Percentiles rank a stretch among this genome's conserved stretches.
These are phyloP conservation scores for Eledone cirrhosa DNA, from an alignment of 2,888 invertebrate genomes.

Conservation along the genomic window DNA sequence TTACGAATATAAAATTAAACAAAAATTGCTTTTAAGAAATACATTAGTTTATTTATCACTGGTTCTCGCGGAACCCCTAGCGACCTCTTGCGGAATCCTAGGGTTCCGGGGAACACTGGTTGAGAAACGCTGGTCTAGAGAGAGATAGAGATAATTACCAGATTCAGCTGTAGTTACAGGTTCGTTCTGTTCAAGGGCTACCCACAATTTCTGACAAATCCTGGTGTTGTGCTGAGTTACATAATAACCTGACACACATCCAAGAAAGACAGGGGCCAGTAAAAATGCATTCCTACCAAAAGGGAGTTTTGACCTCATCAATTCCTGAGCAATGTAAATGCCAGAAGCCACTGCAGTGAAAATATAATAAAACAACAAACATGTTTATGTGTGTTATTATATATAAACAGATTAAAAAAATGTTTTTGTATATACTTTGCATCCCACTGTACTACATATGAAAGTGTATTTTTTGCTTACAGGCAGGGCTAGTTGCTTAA, in stretches of 20 bases:
- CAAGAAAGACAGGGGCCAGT: constrained; percentile 40
- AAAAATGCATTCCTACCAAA: constrained; percentile 39
- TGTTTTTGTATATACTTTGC: no score
- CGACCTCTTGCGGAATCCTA: no score
- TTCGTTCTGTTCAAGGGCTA: constrained; percentile 51
- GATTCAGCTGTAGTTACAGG: constrained; percentile 37
- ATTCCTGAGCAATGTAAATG: constrained; percentile 41
- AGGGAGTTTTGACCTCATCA: constrained; percentile 37
- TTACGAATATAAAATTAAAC: no score
- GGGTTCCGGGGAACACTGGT: no score
- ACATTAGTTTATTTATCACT: no score
- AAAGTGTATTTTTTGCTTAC: no score
- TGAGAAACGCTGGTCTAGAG: no score
- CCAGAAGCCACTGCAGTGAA: constrained; percentile 38
- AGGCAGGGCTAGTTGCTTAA: no score
- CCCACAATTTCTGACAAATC: constrained; percentile 52
- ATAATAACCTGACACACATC: constrained; percentile 39
- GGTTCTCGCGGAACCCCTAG: no score
- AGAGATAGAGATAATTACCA: constrained; percentile 36
- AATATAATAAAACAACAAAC: background rate
- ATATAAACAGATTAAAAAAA: background rate
- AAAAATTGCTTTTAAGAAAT: no score
- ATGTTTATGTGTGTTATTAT: no score
- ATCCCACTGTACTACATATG: no score
- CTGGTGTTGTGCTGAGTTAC: constrained; percentile 40